These are phyloP conservation scores for Tachyglossus aculeatus DNA, from an alignment of 2,797 vertebrate genomes.

Conservation along the genomic window DNA sequence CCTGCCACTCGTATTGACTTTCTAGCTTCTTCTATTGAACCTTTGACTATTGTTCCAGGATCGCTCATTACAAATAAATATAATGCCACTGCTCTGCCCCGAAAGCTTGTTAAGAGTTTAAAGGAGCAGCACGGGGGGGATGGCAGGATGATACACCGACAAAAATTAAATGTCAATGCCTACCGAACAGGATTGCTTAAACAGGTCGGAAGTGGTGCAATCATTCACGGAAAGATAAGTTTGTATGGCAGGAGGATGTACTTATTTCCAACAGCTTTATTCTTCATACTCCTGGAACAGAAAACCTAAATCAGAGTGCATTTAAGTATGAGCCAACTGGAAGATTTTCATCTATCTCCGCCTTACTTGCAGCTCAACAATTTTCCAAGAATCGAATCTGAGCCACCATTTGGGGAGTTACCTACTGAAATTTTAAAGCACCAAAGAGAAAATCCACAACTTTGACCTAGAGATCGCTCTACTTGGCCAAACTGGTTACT, in stretches of 20 bases:
- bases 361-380: no score
- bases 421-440: no score
- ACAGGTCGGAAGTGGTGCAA: background rate
- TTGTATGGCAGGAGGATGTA: background rate
- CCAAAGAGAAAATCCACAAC: conserved; percentile 14
- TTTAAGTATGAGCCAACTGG: background rate
- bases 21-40: conserved; percentile 18
- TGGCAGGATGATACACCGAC: background rate
- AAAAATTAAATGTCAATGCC: background rate
- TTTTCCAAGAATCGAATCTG: no score
- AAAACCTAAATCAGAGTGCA: conserved; percentile 10
- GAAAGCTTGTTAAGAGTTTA: background rate
- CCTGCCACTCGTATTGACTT: conserved; percentile 17
- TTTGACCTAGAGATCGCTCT: conserved; percentile 21
- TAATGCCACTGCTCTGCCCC: background rate
- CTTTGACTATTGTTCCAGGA: background rate
- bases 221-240: conserved; percentile 22
- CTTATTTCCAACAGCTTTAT: background rate
- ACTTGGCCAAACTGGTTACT: conserved; percentile 9
- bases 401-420: no score
- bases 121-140: background rate
- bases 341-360: no score
- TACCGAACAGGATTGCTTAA: background rate
- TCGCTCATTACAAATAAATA: conserved; percentile 21
- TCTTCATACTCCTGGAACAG: no score